Conservation (phyloP, 2,888 invertebrate species). For the Dione juno region DNA sequence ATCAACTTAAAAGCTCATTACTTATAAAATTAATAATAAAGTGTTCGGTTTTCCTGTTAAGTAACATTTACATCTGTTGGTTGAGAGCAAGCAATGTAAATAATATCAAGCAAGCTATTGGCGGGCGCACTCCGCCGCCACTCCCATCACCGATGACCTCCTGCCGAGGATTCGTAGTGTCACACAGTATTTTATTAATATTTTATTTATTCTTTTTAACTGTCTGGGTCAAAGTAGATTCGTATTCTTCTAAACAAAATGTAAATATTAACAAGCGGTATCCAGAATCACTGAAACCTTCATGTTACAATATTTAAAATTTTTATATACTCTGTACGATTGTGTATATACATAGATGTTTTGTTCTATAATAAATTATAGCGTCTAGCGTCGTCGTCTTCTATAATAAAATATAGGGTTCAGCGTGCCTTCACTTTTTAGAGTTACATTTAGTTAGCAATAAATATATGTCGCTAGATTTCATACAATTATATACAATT, state of each 20-base stretch:
- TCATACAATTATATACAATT: no score
- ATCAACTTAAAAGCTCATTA: neutral
- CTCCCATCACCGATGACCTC: slow-evolving; percentile 8
- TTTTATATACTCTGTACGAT: no score
- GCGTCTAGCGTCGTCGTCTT: no score
- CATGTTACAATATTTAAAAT: no score
- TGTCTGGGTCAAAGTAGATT: neutral
- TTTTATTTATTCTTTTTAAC: slow-evolving; percentile 4
- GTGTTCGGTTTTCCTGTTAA: slow-evolving; percentile 12
- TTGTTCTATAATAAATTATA: no score
- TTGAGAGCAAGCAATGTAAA: slow-evolving; percentile 5
- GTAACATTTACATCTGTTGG: neutral
- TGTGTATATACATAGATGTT: no score
- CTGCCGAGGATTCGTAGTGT: neutral
- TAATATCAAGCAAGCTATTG: slow-evolving; percentile 13
- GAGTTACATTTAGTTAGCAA: no score
- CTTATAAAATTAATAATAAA: neutral
- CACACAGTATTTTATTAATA: neutral
- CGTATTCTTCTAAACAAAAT: neutral
- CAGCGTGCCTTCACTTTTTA: no score
- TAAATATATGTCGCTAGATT: no score
- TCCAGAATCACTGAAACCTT: no score
- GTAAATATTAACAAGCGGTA: no score
- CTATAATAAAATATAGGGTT: no score
- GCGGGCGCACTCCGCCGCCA: slow-evolving; percentile 19